These are phyloP conservation scores for Epirrita christyi DNA, from an alignment of 2,888 invertebrate species.

Conservation along the genomic window DNA sequence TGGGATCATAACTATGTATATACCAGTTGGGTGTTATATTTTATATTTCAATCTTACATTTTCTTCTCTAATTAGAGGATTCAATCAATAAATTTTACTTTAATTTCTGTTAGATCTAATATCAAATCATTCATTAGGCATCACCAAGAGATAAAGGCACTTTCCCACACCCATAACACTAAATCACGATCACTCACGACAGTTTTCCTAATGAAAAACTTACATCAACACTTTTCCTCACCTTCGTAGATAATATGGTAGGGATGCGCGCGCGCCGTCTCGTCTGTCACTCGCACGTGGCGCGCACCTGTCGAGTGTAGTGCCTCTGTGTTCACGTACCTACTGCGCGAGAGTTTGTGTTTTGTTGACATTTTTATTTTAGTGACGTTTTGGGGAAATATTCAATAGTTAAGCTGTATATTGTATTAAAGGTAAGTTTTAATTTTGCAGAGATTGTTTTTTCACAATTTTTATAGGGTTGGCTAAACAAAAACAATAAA, in stretches of 20 bases:
- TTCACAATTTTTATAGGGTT: no score
- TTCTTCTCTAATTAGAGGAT: no score
- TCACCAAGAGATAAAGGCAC: not conserved
- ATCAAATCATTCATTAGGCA: no score
- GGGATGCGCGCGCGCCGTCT: constrained; percentile 47
- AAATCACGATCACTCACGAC: no score
- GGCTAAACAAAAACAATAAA: no score
- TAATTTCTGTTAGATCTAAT: no score
- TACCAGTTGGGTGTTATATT: no score
- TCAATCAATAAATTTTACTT: no score
- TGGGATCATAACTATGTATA: no score
- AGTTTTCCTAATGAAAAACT: not conserved
- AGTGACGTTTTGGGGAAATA: not conserved
- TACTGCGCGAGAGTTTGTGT: constrained; percentile 11
- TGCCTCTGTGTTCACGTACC: constrained; percentile 7
- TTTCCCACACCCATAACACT: not conserved
- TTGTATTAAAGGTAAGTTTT: constrained; percentile 6
- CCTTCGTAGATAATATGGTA: constrained; percentile 22
- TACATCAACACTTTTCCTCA: constrained; percentile 12
- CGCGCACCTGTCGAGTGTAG: constrained; percentile 31
- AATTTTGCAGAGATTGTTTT: not conserved
- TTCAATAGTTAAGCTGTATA: not conserved
- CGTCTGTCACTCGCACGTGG: constrained; percentile 42
- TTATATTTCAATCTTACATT: no score
- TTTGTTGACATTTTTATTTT: constrained; percentile 14